A percentile compares a stretch with the other conserved stretches of the same genome.
These are phyloP conservation scores for Axinella damicornis DNA, from an alignment of 37 sponge, comb jelly and placozoan genomes.

Conservation along the genomic window DNA sequence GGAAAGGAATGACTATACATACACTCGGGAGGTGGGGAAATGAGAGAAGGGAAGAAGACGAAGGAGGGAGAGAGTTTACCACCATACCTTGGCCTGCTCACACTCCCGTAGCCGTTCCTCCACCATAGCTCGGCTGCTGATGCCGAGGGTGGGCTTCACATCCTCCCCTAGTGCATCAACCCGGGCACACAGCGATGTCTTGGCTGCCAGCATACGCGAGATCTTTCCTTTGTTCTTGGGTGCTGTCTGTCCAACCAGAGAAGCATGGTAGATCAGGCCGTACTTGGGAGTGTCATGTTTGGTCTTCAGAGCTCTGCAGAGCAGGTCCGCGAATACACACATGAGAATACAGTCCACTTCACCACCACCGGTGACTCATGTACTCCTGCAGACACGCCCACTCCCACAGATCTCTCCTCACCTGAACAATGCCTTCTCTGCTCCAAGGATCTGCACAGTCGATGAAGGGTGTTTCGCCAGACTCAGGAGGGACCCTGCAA, in stretches of 20 bases:
- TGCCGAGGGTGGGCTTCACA: conserved; percentile 68
- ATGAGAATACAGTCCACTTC: neutral
- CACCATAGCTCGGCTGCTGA: conserved; percentile 73
- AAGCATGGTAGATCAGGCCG: conserved; percentile 97
- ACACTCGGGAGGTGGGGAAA: too few relatives aligned
- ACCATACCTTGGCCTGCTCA: conserved; percentile 83
- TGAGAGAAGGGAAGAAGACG: neutral
- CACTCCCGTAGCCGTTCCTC: conserved; percentile 78
- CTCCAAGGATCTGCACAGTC: conserved; percentile 98
- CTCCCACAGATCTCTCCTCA: too few relatives aligned
- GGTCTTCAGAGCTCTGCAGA: conserved; percentile 91
- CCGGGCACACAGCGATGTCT: conserved; percentile 90
- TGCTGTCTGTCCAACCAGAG: conserved; percentile 92
- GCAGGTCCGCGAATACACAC: neutral
- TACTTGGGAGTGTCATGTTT: conserved; percentile 99
- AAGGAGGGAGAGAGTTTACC: neutral
- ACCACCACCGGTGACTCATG: too few relatives aligned
- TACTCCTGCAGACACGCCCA: too few relatives aligned
- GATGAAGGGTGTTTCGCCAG: conserved; percentile 98
- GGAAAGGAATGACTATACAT: neutral
- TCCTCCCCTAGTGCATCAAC: conserved; percentile 97
- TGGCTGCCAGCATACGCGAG: conserved; percentile 96
- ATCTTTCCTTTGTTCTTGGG: conserved; percentile 98
- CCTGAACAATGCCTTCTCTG: conserved; percentile 99
- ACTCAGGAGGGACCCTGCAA: conserved; percentile 86